phyloP scores from a whole-genome alignment of 2,797 vertebrate species.

The Acipenser transmontanus region DNA sequence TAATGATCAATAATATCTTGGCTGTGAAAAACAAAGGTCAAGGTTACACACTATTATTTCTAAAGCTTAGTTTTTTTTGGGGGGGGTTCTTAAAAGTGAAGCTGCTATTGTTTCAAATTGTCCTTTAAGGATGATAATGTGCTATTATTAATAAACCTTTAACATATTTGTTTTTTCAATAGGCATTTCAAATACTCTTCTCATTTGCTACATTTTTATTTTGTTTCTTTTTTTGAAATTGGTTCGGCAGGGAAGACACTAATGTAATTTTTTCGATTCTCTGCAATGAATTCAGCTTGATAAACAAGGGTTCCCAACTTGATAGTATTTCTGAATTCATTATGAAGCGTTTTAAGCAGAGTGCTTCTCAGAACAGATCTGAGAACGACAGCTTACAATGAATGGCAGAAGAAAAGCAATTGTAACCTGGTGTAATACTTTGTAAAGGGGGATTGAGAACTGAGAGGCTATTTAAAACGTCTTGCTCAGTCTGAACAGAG shows the following conservation, averaged over 20 bases:
- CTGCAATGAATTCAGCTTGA: slow-evolving; percentile 73
- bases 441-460: slow-evolving; percentile 66
- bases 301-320: slow-evolving; percentile 78
- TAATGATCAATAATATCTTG: slow-evolving; percentile 79
- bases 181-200: slow-evolving; percentile 25
- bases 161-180: slow-evolving; percentile 42
- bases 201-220: slow-evolving; percentile 61
- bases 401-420: slow-evolving; percentile 64
- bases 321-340: slow-evolving; percentile 79
- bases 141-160: slow-evolving; percentile 48
- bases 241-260: slow-evolving; percentile 78
- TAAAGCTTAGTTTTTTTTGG: slow-evolving; percentile 75
- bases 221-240: slow-evolving; percentile 69
- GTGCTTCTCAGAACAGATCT: slow-evolving; percentile 65
- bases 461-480: slow-evolving; percentile 62
- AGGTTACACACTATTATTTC: slow-evolving; percentile 61
- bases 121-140: slow-evolving; percentile 52
- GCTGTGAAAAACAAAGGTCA: slow-evolving; percentile 69
- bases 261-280: slow-evolving; percentile 71
- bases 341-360: slow-evolving; percentile 71
- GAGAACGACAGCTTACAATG: slow-evolving; percentile 68
- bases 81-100: neutral
- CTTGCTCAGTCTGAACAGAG: slow-evolving; percentile 61
- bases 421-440: slow-evolving; percentile 77
- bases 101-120: slow-evolving; percentile 41